phyloP scores from a whole-genome alignment of 2,113 vertebrate genomes.

The Coreoperca whiteheadi region DNA sequence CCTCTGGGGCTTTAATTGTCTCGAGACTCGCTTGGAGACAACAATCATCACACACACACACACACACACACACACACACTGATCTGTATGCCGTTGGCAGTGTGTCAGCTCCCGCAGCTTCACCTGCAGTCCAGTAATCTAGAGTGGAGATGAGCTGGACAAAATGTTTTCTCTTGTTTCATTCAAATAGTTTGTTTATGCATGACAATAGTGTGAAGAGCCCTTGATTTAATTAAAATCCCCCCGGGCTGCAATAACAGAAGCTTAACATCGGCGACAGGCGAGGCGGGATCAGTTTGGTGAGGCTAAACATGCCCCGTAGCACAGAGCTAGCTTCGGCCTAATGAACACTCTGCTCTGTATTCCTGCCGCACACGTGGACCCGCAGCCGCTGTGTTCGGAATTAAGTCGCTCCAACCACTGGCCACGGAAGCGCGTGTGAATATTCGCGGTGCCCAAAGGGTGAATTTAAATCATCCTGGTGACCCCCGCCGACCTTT shows the following conservation, averaged over 20 bases:
- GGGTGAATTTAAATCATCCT: background rate
- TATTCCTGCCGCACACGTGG: conserved; percentile 29
- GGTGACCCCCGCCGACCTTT: conserved; percentile 14
- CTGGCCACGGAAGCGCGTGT: background rate
- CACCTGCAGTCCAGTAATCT: conserved; percentile 28
- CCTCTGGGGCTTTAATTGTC: conserved; percentile 27
- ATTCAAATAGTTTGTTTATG: conserved; percentile 47
- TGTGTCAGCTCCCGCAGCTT: conserved; percentile 16
- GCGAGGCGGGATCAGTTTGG: conserved; percentile 28
- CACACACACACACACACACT: background rate
- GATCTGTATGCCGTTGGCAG: conserved; percentile 16
- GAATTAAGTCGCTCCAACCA: conserved; percentile 19
- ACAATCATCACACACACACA: conserved; percentile 1
- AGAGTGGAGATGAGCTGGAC: conserved; percentile 30
- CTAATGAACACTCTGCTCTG: conserved; percentile 47
- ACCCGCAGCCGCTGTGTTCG: conserved; percentile 4
- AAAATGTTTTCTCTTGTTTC: conserved; percentile 27
- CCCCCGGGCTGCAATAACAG: conserved; percentile 29
- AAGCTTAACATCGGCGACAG: conserved; percentile 33
- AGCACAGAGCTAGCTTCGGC: conserved; percentile 21
- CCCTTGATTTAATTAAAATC: conserved; percentile 51
- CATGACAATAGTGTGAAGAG: conserved; percentile 36
- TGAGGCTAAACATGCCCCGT: conserved; percentile 46
- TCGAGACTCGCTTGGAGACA: conserved; percentile 23
- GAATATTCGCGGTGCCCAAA: conserved; percentile 35